A percentile compares a stretch with the other conserved stretches of the same genome.
Conservation (phyloP, 53 echinoderm and acorn worm genomes). For the Apostichopus leukothele region DNA sequence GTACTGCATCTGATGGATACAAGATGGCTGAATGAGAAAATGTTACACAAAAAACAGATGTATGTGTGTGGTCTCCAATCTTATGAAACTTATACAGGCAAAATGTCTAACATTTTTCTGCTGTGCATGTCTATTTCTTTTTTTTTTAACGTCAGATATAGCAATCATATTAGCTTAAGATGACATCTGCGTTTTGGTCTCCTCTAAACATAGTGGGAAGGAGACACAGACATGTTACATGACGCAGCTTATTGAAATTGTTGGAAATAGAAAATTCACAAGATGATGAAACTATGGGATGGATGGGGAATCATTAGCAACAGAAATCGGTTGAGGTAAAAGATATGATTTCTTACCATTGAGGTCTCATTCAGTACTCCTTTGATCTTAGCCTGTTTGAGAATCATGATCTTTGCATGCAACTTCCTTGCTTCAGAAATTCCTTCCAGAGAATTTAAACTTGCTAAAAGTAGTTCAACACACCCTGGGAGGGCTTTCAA, state of each 20-base stretch:
- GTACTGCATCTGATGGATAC: slow-evolving; percentile 45
- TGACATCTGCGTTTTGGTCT: no score
- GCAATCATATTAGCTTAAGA: no score
- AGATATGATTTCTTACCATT: slow-evolving; percentile 59
- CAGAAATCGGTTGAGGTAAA: neutral
- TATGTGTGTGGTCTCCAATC: neutral
- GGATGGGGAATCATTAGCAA: no score
- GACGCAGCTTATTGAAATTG: no score
- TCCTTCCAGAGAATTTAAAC: neutral
- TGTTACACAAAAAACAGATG: neutral
- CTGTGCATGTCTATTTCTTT: no score
- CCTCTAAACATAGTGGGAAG: no score
- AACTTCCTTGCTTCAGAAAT: slow-evolving; percentile 45
- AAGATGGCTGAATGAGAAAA: neutral
- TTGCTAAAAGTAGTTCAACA: slow-evolving; percentile 44
- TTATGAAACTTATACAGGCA: no score
- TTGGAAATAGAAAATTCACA: no score
- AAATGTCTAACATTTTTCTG: no score
- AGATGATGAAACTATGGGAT: no score
- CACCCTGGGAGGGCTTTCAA: slow-evolving; percentile 71
- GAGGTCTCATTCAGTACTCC: slow-evolving; percentile 52
- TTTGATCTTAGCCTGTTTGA: slow-evolving; percentile 71
- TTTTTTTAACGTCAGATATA: no score
- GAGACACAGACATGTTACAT: no score
- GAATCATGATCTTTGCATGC: slow-evolving; percentile 68